Base-by-base conservation (phyloP, 2,888 invertebrate species). In the Cosmorhoe ocellata region DNA sequence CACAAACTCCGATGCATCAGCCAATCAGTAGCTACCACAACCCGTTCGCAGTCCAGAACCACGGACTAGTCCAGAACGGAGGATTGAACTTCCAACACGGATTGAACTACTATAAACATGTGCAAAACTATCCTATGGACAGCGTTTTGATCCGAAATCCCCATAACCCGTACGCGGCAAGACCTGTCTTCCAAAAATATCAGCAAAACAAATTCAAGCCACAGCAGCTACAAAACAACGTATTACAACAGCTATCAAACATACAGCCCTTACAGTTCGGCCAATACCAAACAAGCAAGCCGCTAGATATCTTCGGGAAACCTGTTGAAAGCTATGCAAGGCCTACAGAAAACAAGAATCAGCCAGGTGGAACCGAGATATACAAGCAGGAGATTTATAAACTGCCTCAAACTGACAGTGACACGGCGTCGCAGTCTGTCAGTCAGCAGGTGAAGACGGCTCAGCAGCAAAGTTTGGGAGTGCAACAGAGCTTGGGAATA, bases 21-120 rank as follows among this genome's bases (percentile, higher is more conserved):
- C 90, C 91, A 1, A 84, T 90, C 49, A 90, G 79, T 61, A 76
- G 85, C 0, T 91, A 91, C 58, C 77, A 87, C 58, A 90, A 90
- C 44, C 91, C 90, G 0, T 90, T 86, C 57, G 69, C 80, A 0
- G 64, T 80, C 39, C 81, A 80, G 50, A 84, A 76, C 61, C 81
- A 81, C 48, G 81, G 74, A 0, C 53, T 76, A 1, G 66, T 77
- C 4, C 54, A 51, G 3, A 54, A 36, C 18, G 39, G 34, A 3
- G 55, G 47, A 12, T 24, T 51, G 0, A 66, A 78, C 42, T 79
- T 76, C 48, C 83, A 76, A 58, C 82, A 81, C 45, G 81, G 76
- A 0, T 59, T 76, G 1, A 68, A 77, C 13, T 84, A 84, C 47
- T 88, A 84, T 69, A 91, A 90, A 58, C 84, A 80, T 49, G 60